Evolutionary conservation across 2,113 vertebrate genomes (phyloP).

Genomic region (Meriones unguiculatus): DNA sequence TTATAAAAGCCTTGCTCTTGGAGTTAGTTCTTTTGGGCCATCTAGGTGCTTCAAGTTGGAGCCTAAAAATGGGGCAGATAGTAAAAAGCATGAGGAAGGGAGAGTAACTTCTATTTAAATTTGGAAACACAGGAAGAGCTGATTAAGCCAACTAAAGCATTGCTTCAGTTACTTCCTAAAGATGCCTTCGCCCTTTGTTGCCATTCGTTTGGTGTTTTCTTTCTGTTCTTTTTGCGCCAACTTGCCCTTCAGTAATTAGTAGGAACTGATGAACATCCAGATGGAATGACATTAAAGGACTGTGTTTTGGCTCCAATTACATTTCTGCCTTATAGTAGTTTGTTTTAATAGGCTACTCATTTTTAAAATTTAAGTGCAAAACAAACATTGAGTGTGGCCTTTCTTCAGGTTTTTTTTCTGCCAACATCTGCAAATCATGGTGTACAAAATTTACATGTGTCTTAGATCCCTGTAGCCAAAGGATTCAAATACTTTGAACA

Average conservation of each 20-base stretch:
- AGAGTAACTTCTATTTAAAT: not conserved
- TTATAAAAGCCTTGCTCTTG: not conserved
- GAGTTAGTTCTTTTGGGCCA: not conserved
- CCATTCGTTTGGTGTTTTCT: not conserved
- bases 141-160: not conserved
- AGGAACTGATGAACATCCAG: not conserved
- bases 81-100: not conserved
- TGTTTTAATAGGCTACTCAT: constrained; percentile 11
- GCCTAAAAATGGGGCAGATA: not conserved
- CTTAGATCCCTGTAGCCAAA: not conserved
- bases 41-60: not conserved
- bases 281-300: constrained; percentile 4
- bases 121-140: not conserved
- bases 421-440: not conserved
- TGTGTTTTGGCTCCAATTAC: not conserved
- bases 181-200: not conserved
- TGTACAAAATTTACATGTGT: not conserved
- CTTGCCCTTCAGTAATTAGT: not conserved
- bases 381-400: constrained; percentile 14
- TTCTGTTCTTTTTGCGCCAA: not conserved
- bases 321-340: constrained; percentile 23
- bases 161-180: not conserved
- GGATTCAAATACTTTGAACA: constrained; percentile 13
- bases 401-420: not conserved
- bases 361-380: not conserved